Evolutionary conservation across 2,113 vertebrate species (phyloP).

Genomic region (Parus major): DNA sequence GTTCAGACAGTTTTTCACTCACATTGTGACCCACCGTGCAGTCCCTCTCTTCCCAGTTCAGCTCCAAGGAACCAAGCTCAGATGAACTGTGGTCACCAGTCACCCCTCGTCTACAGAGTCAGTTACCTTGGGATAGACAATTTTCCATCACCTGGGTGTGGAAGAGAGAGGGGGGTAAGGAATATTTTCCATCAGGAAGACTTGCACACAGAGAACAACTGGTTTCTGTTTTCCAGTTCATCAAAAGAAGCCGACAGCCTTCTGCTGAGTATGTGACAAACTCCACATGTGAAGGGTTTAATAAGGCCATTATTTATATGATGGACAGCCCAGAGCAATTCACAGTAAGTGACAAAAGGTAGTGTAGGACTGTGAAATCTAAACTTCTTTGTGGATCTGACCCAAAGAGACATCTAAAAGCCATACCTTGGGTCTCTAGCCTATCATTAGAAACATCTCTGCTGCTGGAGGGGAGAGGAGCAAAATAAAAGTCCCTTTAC

Average conservation of each 20-base stretch:
- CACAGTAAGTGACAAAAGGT: neutral
- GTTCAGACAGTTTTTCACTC: neutral
- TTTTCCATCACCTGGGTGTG: neutral
- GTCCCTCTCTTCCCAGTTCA: neutral
- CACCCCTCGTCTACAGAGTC: neutral
- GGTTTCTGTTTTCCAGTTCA: neutral
- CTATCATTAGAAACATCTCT: neutral
- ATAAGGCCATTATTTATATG: neutral
- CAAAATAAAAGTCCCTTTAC: neutral
- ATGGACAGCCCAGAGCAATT: neutral
- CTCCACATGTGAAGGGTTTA: neutral
- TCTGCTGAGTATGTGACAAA: neutral
- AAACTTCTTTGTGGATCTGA: neutral
- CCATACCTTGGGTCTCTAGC: neutral
- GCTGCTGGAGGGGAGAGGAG: neutral
- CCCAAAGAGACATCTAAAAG: neutral
- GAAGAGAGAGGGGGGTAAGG: accelerated
- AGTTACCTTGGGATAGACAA: neutral
- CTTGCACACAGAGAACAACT: neutral
- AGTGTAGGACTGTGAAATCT: neutral
- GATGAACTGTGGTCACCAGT: neutral
- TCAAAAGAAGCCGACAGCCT: neutral
- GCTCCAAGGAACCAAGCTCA: neutral
- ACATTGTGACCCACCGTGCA: neutral
- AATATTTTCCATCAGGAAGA: neutral